Conservation (phyloP, 2,797 vertebrate genomes). For the Platalea minor region DNA sequence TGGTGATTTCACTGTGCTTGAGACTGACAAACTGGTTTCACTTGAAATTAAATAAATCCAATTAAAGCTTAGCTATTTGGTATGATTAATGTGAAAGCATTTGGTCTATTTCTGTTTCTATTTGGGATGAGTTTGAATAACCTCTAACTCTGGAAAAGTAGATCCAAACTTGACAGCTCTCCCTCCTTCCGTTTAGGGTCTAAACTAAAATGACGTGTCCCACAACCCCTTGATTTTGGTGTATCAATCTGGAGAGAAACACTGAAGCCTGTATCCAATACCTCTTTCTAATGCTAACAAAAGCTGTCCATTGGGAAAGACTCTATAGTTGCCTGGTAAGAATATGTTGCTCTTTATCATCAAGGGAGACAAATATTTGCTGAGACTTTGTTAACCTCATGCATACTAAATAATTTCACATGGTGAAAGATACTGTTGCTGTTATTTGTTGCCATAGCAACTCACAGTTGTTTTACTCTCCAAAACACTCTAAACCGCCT, state of each 20-base stretch:
- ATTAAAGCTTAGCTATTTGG: not conserved
- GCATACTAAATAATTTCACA: not conserved
- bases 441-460: conserved; percentile 26
- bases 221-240: not conserved
- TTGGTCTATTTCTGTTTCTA: not conserved
- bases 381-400: not conserved
- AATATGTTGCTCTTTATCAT: not conserved
- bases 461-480: not conserved
- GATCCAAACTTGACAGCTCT: not conserved
- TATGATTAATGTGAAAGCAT: not conserved
- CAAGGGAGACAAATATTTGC: not conserved
- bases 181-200: not conserved
- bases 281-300: not conserved
- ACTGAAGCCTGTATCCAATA: not conserved
- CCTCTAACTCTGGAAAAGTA: not conserved
- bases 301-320: not conserved
- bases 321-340: not conserved
- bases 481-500: not conserved
- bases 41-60: not conserved
- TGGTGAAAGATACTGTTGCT: not conserved
- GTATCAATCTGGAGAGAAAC: not conserved
- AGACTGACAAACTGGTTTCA: not conserved
- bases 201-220: not conserved
- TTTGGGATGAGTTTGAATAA: not conserved
- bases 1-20: not conserved